phyloP scores from a whole-genome alignment of 2,888 invertebrate genomes.

The Lingula anatina region DNA sequence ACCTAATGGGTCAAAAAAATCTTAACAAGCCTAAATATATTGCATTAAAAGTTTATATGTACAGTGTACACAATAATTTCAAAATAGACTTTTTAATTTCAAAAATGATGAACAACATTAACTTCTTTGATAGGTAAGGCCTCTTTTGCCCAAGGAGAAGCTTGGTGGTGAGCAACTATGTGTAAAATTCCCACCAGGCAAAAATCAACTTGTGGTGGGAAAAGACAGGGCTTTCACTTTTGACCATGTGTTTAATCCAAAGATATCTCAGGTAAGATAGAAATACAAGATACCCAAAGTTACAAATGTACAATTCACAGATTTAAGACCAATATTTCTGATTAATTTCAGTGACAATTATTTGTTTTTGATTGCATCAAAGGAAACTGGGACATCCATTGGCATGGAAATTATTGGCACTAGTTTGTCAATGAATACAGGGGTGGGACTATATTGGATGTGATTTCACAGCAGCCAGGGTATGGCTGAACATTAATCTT shows the following conservation, averaged over 20 bases:
- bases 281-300: background rate
- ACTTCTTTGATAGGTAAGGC: conserved; percentile 35
- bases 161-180: conserved; percentile 46
- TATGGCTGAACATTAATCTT: too few relatives aligned
- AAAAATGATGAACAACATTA: background rate
- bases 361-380: background rate
- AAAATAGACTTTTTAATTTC: background rate
- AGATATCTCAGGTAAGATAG: conserved; percentile 61
- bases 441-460: too few relatives aligned
- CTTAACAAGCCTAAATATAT: too few relatives aligned
- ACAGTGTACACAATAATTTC: background rate
- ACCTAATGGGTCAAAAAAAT: too few relatives aligned
- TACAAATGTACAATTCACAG: too few relatives aligned
- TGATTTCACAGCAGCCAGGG: too few relatives aligned
- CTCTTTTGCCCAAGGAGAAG: conserved; percentile 47
- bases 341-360: background rate
- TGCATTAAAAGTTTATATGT: too few relatives aligned
- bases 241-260: conserved; percentile 73
- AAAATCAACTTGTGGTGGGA: conserved; percentile 59
- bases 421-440: too few relatives aligned
- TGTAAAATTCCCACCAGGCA: conserved; percentile 33
- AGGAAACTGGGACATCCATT: too few relatives aligned
- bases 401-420: too few relatives aligned
- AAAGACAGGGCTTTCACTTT: conserved; percentile 74
- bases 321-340: too few relatives aligned